Base-by-base conservation (phyloP, 2,888 invertebrate genomes). In the Eumacrocentrus americanus region DNA sequence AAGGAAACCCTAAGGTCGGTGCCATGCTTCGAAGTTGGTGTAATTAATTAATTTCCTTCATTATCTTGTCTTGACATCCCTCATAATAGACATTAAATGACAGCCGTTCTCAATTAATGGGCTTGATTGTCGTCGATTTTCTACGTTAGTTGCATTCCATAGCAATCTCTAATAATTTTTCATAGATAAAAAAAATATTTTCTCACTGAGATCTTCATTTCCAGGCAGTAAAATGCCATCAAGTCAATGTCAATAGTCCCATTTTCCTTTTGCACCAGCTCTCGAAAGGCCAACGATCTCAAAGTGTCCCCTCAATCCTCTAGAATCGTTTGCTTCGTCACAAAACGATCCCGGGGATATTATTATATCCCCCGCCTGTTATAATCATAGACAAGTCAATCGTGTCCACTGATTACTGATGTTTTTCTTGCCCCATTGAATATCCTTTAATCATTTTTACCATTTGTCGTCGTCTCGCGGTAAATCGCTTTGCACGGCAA, bases 131-230 rank as follows among this genome's bases (percentile, higher is more conserved):
- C n/a, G n/a, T n/a, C n/a, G n/a, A n/a, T n/a, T n/a, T n/a, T n/a
- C n/a, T n/a, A n/a, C 42, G 16, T 42, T 20, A 42, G 16, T 42
- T 16, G 20, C 20, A 16, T 42, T 42, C 20, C 42, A 42, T 42
- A 20, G 42, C 42, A 16, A 20, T 42, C 20, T 18, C 42, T 74
- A 50, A 68, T 74, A 60, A 65, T 75, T 72, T 71, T 29, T 29
- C 29, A n/a, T n/a, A 6, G 29, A 29, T 29, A 29, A 29, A 29
- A 29, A 29, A 29, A 29, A 29, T 29, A 29, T 29, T 29, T 29
- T 29, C 9, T 29, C 29, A 29, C 29, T 9, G 4, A 29, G 29
- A 6, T 29, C 9, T 29, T 29, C 9, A 6, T 29, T 29, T 9
- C 29, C 9, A 29, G 29, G 29, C 29, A 6, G 5, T 29, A 9